These are phyloP conservation scores for Anticlea derivata DNA, from an alignment of 2,888 invertebrate genomes.

Conservation along the genomic window DNA sequence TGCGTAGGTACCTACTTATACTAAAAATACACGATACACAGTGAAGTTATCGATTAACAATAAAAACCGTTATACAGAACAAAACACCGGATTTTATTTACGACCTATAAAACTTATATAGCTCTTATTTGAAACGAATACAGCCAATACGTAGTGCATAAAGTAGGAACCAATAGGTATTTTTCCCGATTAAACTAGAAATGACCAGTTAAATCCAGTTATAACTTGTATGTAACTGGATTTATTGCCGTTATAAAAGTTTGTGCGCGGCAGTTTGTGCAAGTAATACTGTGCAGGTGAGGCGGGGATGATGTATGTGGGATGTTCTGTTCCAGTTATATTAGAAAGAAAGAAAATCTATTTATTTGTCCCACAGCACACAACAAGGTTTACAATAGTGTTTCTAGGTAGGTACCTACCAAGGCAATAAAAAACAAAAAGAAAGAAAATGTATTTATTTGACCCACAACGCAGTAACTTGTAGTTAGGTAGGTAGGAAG, in stretches of 20 bases:
- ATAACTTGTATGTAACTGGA: constrained; percentile 42
- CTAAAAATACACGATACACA: too few species aligned
- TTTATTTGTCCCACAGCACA: too few species aligned
- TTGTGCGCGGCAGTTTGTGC: constrained; percentile 57
- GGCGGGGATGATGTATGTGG: constrained; percentile 11
- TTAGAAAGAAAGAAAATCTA: not conserved
- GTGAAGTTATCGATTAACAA: constrained; percentile 5
- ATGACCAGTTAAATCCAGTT: constrained; percentile 61
- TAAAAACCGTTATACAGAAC: constrained; percentile 22
- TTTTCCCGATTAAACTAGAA: constrained; percentile 42
- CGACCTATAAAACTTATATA: constrained; percentile 63
- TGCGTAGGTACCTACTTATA: too few species aligned
- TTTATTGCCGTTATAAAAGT: constrained; percentile 65
- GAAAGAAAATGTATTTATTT: too few species aligned
- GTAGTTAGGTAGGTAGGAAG: too few species aligned
- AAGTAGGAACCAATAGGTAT: constrained; percentile 39
- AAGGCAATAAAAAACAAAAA: too few species aligned
- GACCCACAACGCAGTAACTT: too few species aligned
- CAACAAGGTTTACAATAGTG: too few species aligned
- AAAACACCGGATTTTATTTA: constrained; percentile 48
- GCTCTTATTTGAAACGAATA: constrained; percentile 58
- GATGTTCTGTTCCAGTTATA: constrained; percentile 8
- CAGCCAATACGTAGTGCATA: constrained; percentile 46
- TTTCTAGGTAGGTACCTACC: too few species aligned
- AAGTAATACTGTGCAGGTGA: constrained; percentile 61